Evolutionary conservation across 2,797 vertebrate genomes (phyloP), one percentile per base, ranked within the genome.

Genomic region (Protosalanx chinensis): DNA sequence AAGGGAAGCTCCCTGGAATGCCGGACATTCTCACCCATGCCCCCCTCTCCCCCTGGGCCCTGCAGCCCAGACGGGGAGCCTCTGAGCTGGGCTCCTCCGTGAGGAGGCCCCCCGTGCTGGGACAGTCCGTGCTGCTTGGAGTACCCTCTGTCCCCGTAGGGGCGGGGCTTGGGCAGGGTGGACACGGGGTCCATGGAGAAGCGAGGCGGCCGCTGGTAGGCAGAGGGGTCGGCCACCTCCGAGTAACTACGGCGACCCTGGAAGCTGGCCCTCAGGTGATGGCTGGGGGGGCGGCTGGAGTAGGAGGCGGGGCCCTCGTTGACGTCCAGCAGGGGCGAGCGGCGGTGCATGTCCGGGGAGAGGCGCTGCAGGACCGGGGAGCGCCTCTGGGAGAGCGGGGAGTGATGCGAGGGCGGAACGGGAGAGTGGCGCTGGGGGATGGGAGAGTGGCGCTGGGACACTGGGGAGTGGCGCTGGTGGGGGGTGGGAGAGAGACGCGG

Each of bases 211-310:
- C 95, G 93, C 81, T 94, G 94, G 85, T 97, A 97, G 53, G 93
- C 90, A 0, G 95, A 95, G 10, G 95, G 94, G 87, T 97, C 96
- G 0, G 92, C 92, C 53, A 96, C 93, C 91, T 99, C 97, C 0
- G 97, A 99, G 89, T 98, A 98, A 77, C 96, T 98, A 68, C 97
- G 94, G 0, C 96, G 94, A 16, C 96, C 96, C 79, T 98, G 97
- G 90, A 98, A 98, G 76, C 95, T 96, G 49, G 97, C 96, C 64
- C 97, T 93, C 82, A 95, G 93, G 88, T 96, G 96, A 70, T 97
- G 96, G 77, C 91, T 95, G 23, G 95, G 87, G 0, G 96, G 95
- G 53, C 97, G 94, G 87, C 94, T 90, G 53, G 96, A 96, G 81
- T 90, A 94, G 60, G 94, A 92, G 67, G 95, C 95, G 1, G 93